Base-by-base conservation (phyloP, 2,797 vertebrate genomes). In the Schizopygopsis malacanthus region DNA sequence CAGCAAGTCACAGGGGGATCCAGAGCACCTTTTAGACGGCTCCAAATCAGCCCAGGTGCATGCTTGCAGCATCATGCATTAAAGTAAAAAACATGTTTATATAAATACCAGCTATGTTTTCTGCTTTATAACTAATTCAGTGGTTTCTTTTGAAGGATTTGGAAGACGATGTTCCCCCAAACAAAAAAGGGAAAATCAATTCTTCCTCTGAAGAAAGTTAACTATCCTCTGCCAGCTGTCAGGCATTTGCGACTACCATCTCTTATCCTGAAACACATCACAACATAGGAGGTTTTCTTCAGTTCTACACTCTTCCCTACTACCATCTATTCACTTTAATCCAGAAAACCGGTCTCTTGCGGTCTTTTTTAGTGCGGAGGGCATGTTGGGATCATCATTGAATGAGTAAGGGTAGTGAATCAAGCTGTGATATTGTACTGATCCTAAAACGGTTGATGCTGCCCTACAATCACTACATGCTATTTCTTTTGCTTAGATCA, bases 31-130 rank as follows among this genome's bases (percentile, higher is more conserved):
- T 82, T 91, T 93, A 88, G 96, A 97, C 89, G 87, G 93, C 67
- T 93, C 95, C 77, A 94, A 96, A 93, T 92, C 94, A 90, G 93
- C 96, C 96, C 96, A 97, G 96, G 96, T 97, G 95, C 16, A 61
- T 54, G 16, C 47, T 56, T 79, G 39, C 6, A 47, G 10, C 37
- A 76, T 81, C 73, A 41, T 73, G 41, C 54, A 65, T 16, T 25
- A 67, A 52, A 7, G 8, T 75, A 5, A 73, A 43, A 41, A 12
- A 59, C 43, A n/a, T 52, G 6, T 61, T 12, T 61, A 25, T 13
- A 63, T 28, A 22, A 2, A 67, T 16, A 33, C 15, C 28, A 43
- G 22, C 25, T 43, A 7, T 47, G 15, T 72, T 52, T 75, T 54
- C 50, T 39, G 9, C 37, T 10, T 59, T 41, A 2, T 16, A 63